Evolutionary conservation across 2,888 invertebrate species (phyloP).

Genomic region (Drosophila putrida): DNA sequence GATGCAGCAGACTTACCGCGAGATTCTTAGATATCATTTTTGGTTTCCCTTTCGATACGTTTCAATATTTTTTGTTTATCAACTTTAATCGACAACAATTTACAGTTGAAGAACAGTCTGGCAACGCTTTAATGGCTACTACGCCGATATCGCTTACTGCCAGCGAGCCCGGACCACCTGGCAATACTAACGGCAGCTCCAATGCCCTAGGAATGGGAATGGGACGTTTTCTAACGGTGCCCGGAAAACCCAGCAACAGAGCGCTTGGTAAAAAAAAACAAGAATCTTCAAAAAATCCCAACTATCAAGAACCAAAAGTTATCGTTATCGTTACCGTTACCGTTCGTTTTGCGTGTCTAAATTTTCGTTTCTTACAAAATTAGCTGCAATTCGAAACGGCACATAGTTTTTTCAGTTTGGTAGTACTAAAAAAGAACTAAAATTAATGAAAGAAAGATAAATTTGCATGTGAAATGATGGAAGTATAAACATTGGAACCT

Average conservation of each 20-base stretch:
- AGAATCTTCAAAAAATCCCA: constrained; percentile 1
- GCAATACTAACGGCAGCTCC: constrained; percentile 74
- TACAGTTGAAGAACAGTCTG: constrained; percentile 85
- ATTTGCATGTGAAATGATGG: constrained; percentile 51
- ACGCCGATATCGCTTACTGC: constrained; percentile 81
- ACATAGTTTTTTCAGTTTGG: constrained; percentile 26
- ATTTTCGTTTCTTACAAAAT: constrained; percentile 18
- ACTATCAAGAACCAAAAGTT: constrained; percentile 40
- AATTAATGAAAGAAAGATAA: constrained; percentile 23
- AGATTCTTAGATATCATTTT: constrained; percentile 24
- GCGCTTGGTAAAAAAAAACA: constrained; percentile 67
- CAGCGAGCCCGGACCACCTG: constrained; percentile 76
- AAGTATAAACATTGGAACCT: constrained; percentile 33
- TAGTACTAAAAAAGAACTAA: constrained; percentile 15
- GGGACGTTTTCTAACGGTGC: constrained; percentile 85
- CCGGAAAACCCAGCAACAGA: constrained; percentile 83
- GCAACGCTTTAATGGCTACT: constrained; percentile 72
- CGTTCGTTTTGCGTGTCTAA: constrained; percentile 38
- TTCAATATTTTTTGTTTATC: constrained; percentile 4
- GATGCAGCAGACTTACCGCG: constrained; percentile 32
- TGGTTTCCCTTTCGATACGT: neutral
- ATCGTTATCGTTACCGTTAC: constrained; percentile 46
- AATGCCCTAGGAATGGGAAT: constrained; percentile 79
- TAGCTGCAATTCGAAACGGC: constrained; percentile 25
- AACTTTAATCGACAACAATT: constrained; percentile 61